phyloP scores from a whole-genome alignment of 2,113 vertebrate species.

The Diadophis punctatus region DNA sequence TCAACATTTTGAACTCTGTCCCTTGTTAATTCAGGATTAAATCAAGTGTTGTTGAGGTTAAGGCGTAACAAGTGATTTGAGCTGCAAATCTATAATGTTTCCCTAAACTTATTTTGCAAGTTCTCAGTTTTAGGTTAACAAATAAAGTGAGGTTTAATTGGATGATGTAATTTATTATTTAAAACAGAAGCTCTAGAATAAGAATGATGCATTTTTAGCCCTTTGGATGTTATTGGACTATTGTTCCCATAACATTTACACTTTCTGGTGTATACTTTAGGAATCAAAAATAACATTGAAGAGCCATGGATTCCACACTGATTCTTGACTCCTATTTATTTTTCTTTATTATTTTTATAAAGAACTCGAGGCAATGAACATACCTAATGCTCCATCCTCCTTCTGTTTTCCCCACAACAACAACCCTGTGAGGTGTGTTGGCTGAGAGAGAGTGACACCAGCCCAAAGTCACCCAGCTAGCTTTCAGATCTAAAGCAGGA shows the following conservation, averaged over 20 bases:
- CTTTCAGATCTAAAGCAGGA: neutral
- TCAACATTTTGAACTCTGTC: conserved; percentile 6
- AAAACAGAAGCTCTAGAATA: neutral
- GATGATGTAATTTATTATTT: neutral
- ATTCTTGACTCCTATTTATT: neutral
- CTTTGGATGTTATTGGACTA: neutral
- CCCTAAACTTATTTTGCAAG: neutral
- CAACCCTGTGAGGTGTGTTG: neutral
- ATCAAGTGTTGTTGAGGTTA: neutral
- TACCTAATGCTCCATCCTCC: neutral
- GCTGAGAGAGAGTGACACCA: neutral
- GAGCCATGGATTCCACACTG: too few relatives aligned
- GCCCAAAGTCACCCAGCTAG: neutral
- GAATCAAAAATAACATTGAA: neutral
- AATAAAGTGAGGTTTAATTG: neutral
- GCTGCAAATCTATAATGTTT: neutral
- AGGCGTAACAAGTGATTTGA: neutral
- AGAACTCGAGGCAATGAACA: neutral
- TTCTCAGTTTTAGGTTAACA: neutral
- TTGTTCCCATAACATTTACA: neutral
- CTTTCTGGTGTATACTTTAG: neutral
- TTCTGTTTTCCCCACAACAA: neutral
- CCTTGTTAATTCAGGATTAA: neutral
- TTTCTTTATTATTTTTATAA: neutral
- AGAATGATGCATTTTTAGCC: too few relatives aligned